These are phyloP conservation scores for Pogonognathellus flavescens DNA, from an alignment of 1,140 invertebrate genomes.

Conservation along the genomic window DNA sequence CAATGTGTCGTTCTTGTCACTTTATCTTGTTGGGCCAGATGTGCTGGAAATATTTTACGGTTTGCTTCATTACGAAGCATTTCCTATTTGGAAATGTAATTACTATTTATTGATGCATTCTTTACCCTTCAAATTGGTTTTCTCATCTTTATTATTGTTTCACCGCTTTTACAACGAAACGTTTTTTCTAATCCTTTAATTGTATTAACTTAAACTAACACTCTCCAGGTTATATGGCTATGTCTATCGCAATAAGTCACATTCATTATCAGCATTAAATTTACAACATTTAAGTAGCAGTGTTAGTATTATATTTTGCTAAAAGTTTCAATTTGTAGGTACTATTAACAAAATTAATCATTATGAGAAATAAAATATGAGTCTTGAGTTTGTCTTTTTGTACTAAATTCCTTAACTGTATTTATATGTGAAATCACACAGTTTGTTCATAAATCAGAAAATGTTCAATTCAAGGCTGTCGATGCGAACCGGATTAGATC, in stretches of 20 bases:
- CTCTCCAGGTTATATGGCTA: too few relatives aligned
- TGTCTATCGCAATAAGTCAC: too few relatives aligned
- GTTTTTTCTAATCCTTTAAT: not conserved
- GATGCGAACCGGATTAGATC: conserved; percentile 42
- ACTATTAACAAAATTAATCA: too few relatives aligned
- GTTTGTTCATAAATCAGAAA: conserved; percentile 11
- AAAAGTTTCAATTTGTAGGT: too few relatives aligned
- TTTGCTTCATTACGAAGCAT: not conserved
- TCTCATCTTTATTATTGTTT: not conserved
- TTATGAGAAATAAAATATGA: too few relatives aligned
- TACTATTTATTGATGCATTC: conserved; percentile 28
- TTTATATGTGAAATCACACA: not conserved
- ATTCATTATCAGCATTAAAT: too few relatives aligned
- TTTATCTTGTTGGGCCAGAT: conserved; percentile 36
- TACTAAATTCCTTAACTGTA: too few relatives aligned
- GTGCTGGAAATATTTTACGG: conserved; percentile 22
- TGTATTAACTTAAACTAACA: too few relatives aligned
- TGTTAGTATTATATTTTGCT: too few relatives aligned
- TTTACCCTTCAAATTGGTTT: conserved; percentile 23
- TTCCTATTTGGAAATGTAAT: not conserved
- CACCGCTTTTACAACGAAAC: not conserved
- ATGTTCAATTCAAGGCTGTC: conserved; percentile 32
- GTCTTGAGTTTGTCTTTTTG: too few relatives aligned
- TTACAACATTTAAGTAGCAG: too few relatives aligned
- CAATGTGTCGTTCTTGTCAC: conserved; percentile 37